Evolutionary conservation across 1,140 invertebrate species (phyloP), one percentile per base, ranked within the genome.

Genomic region (Drosophila sucinea): DNA sequence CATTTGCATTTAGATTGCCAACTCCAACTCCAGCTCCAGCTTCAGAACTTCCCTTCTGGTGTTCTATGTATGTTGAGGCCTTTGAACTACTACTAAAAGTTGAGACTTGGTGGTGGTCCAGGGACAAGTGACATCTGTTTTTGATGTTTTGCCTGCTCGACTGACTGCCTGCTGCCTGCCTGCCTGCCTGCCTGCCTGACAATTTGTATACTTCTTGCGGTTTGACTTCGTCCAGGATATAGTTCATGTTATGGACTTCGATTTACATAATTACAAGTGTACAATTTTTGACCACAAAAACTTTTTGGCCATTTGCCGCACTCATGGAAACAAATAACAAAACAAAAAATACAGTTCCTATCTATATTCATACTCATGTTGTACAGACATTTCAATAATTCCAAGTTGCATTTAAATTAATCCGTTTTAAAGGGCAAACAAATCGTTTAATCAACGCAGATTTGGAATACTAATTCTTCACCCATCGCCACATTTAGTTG

Each of bases 1-100:
- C 81, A 89, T 89, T 89, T 89, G 85, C 84, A 89, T 89, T 89
- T 89, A 89, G 85, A 89, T 89, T 89, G 81, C 80, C 74, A 70
- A 33, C 57, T 32, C 25, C 44, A 47, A 35, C 33, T 60, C 7
- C 44, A 60, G 55, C 8, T 62, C 23, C 25, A 5, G 30, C n/a
- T 41, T 25, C 33, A 5, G 35, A 47, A 57, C 17, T 7, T 25
- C 23, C 23, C 23, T 7, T 27, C 44, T 51, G 10, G 62, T 62
- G 57, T 74, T 57, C 41, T 56, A 25, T 73, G 67, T 57, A 51
- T 75, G 3, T 38, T 38, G 74, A 77, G 67, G 70, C 57, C 61
- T 79, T 78, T 68, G 74, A 72, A 78, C 68, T 47, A 77, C 58
- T 38, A 38, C 35, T 38, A 38, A 38, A 38, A 11, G 35, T n/a